Evolutionary conservation across 2,888 invertebrate species (phyloP).

Genomic region (Pterostichus niger): DNA sequence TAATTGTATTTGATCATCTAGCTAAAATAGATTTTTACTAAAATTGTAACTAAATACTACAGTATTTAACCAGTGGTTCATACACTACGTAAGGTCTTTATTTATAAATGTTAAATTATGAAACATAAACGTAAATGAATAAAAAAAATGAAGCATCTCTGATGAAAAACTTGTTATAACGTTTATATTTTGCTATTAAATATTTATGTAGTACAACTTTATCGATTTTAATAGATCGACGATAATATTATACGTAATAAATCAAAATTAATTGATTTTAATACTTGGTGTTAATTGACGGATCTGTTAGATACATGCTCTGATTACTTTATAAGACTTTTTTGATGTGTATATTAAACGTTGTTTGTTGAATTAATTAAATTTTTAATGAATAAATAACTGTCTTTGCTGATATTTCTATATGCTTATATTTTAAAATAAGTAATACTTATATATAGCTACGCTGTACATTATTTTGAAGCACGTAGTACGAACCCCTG

Average conservation of each 20-base stretch:
- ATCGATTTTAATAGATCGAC: slow-evolving; percentile 27
- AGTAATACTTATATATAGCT: too few species aligned
- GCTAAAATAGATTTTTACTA: too few species aligned
- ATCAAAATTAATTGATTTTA: slow-evolving; percentile 60
- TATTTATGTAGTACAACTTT: slow-evolving; percentile 25
- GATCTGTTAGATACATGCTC: slow-evolving; percentile 30
- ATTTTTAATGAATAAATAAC: not conserved
- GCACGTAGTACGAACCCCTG: too few species aligned
- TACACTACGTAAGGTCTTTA: not conserved
- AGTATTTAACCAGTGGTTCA: too few species aligned
- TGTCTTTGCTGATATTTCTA: too few species aligned
- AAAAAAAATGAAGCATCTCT: slow-evolving; percentile 10
- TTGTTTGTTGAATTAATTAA: slow-evolving; percentile 29
- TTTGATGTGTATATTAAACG: slow-evolving; percentile 36
- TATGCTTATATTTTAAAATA: too few species aligned
- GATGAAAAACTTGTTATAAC: not conserved
- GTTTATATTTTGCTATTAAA: slow-evolving; percentile 15
- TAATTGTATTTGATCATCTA: too few species aligned
- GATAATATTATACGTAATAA: slow-evolving; percentile 49
- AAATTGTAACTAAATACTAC: too few species aligned
- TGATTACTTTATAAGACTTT: slow-evolving; percentile 33
- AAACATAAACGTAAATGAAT: not conserved
- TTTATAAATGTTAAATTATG: not conserved
- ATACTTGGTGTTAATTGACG: slow-evolving; percentile 52
- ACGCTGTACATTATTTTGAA: too few species aligned